phyloP scores from a whole-genome alignment of 2,113 vertebrate species.

The Microtus montanus region DNA sequence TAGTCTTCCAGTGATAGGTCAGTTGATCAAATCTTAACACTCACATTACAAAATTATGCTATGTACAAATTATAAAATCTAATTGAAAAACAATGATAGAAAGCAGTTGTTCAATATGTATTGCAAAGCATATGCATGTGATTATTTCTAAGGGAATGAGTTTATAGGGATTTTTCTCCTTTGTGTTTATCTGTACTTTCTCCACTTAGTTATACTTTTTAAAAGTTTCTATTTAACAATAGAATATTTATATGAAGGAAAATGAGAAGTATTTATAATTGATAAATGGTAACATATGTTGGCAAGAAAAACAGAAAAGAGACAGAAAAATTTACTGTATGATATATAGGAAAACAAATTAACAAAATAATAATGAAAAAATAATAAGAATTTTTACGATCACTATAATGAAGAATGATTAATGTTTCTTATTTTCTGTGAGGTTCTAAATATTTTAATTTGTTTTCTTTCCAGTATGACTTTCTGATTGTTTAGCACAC shows the following conservation, averaged over 20 bases:
- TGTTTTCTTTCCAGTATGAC: not conserved
- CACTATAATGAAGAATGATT: not conserved
- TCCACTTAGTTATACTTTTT: not conserved
- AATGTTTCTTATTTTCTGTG: not conserved
- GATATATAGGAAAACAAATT: not conserved
- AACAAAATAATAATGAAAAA: not conserved
- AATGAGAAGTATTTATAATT: not conserved
- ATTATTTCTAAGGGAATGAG: constrained; percentile 10
- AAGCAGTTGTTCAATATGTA: not conserved
- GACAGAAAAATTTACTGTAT: not conserved
- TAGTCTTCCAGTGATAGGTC: not conserved
- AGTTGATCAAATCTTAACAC: constrained; percentile 36
- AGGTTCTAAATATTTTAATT: not conserved
- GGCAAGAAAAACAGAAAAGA: not conserved
- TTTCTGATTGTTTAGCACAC: not conserved
- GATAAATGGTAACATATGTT: not conserved
- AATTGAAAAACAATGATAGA: constrained; percentile 14
- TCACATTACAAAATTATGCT: not conserved
- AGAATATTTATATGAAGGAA: not conserved
- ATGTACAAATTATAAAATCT: constrained; percentile 1
- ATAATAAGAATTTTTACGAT: not conserved
- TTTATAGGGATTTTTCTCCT: not conserved
- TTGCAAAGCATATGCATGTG: not conserved
- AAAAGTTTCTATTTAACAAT: not conserved
- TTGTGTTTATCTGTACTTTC: not conserved